Conservation (phyloP, 2,888 invertebrate species). For the Pristionchus arcanus region DNA sequence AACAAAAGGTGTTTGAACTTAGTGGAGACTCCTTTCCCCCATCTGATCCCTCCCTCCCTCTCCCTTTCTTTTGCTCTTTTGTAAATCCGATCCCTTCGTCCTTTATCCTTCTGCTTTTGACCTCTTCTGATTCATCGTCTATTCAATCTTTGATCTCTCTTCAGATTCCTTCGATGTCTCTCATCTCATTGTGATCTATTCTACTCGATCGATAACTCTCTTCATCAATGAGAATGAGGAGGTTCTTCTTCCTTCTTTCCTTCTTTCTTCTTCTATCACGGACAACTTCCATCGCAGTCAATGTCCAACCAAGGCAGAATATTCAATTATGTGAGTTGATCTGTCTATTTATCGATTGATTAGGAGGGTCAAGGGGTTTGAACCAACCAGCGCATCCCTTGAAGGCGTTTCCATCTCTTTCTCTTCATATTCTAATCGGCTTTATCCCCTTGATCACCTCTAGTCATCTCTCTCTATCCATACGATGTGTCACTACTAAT, state of each 20-base stretch:
- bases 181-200: background rate
- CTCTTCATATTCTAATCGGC: slow-evolving; percentile 24
- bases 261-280: background rate
- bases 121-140: background rate
- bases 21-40: background rate
- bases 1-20: slow-evolving; percentile 46
- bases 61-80: background rate
- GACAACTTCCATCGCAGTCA: background rate
- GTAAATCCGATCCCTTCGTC: too few relatives aligned
- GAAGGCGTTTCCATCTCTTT: too few relatives aligned
- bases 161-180: slow-evolving; percentile 4
- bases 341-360: background rate
- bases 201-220: slow-evolving; percentile 4
- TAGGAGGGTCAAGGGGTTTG: too few relatives aligned
- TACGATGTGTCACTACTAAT: background rate
- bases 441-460: background rate
- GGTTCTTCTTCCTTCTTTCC: background rate
- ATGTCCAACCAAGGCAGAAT: slow-evolving; percentile 6
- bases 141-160: background rate
- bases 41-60: background rate
- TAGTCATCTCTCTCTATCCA: background rate
- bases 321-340: slow-evolving; percentile 6
- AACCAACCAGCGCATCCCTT: too few relatives aligned
- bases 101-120: background rate
- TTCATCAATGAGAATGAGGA: background rate